A percentile compares a stretch with the other conserved stretches of the same genome.
These are phyloP conservation scores for Prochilodus magdalenae DNA, from an alignment of 2,113 vertebrate species.

Conservation along the genomic window DNA sequence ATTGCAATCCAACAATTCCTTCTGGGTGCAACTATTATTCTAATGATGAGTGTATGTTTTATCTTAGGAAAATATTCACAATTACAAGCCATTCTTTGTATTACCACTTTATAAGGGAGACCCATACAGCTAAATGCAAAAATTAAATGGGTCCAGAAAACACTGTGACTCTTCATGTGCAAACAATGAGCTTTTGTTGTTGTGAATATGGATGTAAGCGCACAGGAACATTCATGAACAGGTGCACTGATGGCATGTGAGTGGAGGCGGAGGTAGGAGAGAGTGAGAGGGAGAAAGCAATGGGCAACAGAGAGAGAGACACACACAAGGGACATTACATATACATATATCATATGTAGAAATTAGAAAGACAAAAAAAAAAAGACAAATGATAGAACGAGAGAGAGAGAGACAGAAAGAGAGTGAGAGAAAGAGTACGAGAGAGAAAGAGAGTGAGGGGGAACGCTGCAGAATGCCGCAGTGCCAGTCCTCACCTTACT, in stretches of 20 bases:
- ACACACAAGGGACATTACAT: background rate
- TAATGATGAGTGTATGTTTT: too few relatives aligned
- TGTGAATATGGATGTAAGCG: background rate
- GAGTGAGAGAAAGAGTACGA: background rate
- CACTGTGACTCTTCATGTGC: background rate
- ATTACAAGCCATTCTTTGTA: too few relatives aligned
- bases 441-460: background rate
- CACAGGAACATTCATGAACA: slow-evolving; percentile 38
- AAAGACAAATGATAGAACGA: background rate
- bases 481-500: slow-evolving; percentile 43
- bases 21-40: too few relatives aligned
- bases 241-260: slow-evolving; percentile 29
- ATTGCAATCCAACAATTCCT: too few relatives aligned
- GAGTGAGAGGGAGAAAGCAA: background rate
- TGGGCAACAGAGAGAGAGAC: slow-evolving; percentile 13
- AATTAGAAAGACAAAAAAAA: too few relatives aligned
- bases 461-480: slow-evolving; percentile 43
- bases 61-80: too few relatives aligned
- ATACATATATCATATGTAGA: too few relatives aligned
- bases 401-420: background rate
- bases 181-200: background rate
- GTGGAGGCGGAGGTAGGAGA: background rate
- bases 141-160: background rate
- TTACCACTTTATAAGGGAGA: too few relatives aligned
- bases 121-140: too few relatives aligned